Evolutionary conservation across 2,888 invertebrate genomes (phyloP), one percentile per base, ranked within the genome.

Genomic region (Lepidochrysops patricia): DNA sequence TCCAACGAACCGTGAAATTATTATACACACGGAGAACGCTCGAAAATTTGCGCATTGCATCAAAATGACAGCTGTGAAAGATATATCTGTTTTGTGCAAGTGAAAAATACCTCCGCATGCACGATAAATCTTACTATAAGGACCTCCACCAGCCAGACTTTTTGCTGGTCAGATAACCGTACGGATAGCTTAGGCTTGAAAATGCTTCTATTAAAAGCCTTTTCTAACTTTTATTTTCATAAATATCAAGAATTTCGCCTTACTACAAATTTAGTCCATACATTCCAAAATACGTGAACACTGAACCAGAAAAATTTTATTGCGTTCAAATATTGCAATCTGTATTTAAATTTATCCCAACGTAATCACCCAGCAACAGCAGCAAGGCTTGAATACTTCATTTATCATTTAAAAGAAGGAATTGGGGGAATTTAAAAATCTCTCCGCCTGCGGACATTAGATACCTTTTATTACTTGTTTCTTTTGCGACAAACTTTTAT

Each of bases 381-480:
- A 9, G 5, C 4, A 43, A 19, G 19, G 43, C 43, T 43, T 23
- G 19, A 43, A 43, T 43, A 43, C 43, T 43, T 43, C 43, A 43
- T 43, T 43, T 43, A 43, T 43, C 43, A 23, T 43, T 19, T 9
- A 43, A 43, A 43, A 23, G 19, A 9, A 43, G 1, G 43, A 43
- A 43, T 43, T 43, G 23, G 43, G 19, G 23, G 9, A 43, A 43
- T 43, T 43, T 4, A 9, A 19, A 43, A 43, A 43, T 12, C 19
- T 43, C 43, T 12, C 43, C 43, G 43, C 43, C 43, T 43, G 19
- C 43, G 19, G 43, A 43, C 23, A 43, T 43, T 43, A 23, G 43
- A 43, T 43, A 43, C 19, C 43, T 43, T 43, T 43, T 43, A 43
- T 43, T 43, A 43, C 43, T 43, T 43, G 43, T 43, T 43, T 43